A percentile compares a stretch with the other conserved stretches of the same genome.
Conservation (phyloP, 2,797 vertebrate species). For the Streptopelia turtur region DNA sequence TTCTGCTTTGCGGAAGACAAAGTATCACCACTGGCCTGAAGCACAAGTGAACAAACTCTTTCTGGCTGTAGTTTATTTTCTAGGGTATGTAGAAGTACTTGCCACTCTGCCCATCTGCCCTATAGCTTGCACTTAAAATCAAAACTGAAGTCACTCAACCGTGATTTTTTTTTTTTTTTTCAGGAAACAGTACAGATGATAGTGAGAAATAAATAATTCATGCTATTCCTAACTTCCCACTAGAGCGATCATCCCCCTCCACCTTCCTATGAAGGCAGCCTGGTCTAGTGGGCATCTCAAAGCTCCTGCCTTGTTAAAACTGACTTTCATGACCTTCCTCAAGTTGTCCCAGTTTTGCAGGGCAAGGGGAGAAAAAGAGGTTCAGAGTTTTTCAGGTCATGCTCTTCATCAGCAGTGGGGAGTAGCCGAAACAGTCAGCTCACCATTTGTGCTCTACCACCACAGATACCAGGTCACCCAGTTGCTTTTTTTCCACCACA, state of each 20-base stretch:
- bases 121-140: background rate
- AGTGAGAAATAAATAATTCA: background rate
- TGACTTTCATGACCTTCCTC: accelerated
- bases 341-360: background rate
- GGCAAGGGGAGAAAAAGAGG: background rate
- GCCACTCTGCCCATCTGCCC: background rate
- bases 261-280: background rate
- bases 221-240: background rate
- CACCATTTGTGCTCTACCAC: background rate
- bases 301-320: background rate
- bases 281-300: background rate
- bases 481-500: background rate
- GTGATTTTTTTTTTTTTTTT: background rate
- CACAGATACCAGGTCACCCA: background rate
- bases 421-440: background rate
- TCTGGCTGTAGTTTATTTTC: background rate
- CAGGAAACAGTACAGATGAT: background rate
- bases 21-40: background rate
- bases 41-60: background rate
- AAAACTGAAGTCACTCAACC: background rate
- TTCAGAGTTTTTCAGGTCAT: background rate
- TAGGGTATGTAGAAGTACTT: background rate
- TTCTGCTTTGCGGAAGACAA: background rate
- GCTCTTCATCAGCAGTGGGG: background rate
- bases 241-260: background rate